Evolutionary conservation across 2,113 vertebrate genomes (phyloP).

Genomic region (Rhegmatorhina hoffmannsi): DNA sequence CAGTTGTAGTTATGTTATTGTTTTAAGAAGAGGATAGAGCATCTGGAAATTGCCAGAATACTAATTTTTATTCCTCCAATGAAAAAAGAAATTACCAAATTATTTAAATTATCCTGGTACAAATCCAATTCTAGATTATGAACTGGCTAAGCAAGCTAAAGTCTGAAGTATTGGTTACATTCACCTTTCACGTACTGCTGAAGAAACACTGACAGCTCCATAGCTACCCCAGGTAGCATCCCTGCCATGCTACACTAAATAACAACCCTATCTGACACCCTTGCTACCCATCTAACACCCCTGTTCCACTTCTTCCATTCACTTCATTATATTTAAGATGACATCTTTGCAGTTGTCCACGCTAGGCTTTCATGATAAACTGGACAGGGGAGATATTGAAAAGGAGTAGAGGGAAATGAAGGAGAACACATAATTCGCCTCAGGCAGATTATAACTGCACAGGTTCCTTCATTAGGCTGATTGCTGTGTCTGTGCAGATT

Average conservation of each 20-base stretch:
- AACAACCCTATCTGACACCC: not conserved
- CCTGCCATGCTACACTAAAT: not conserved
- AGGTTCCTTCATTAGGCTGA: not conserved
- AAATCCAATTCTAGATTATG: not conserved
- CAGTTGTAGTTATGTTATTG: not conserved
- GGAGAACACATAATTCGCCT: not conserved
- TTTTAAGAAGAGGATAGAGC: not conserved
- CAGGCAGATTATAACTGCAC: not conserved
- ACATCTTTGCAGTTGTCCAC: not conserved
- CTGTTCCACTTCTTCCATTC: accelerated
- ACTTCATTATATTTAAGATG: not conserved
- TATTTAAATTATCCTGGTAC: not conserved
- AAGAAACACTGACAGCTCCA: not conserved
- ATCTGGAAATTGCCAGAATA: not conserved
- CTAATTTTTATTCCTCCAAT: not conserved
- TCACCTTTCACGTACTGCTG: not conserved
- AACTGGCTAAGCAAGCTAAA: not conserved
- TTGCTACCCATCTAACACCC: too few relatives aligned
- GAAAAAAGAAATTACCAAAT: not conserved
- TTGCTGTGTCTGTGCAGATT: not conserved
- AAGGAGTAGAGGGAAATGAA: not conserved
- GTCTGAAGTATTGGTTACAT: not conserved
- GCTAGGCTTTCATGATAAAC: not conserved
- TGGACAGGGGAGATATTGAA: not conserved
- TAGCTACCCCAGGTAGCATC: not conserved